Percentiles rank a stretch among this genome's conserved stretches.
Conservation (phyloP, 92 coral and sea anemone genomes). For the Parazoanthus atlanticus region DNA sequence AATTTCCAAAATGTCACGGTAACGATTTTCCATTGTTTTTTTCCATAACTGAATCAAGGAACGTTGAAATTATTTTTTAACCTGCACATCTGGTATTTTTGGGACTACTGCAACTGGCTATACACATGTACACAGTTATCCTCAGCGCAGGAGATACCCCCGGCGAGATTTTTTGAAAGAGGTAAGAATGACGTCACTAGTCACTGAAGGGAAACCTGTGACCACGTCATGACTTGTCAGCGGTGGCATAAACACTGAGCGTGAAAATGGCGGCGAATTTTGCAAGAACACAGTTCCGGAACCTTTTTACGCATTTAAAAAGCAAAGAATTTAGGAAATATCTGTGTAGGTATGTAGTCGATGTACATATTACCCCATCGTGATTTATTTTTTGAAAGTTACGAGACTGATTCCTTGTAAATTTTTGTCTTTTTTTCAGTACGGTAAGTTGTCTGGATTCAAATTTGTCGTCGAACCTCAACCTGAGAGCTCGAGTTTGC, state of each 20-base stretch:
- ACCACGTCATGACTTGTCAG: slow-evolving; percentile 32
- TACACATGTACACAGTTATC: no score
- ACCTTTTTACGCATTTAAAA: slow-evolving; percentile 69
- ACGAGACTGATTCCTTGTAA: neutral
- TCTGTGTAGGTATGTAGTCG: slow-evolving; percentile 81
- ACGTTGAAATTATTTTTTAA: no score
- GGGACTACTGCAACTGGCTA: no score
- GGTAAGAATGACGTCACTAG: neutral
- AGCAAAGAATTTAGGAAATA: slow-evolving; percentile 95
- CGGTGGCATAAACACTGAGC: neutral
- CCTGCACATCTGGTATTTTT: no score
- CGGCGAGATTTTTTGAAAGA: neutral
- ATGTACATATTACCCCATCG: neutral
- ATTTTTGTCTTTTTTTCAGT: slow-evolving; percentile 69
- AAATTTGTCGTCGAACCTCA: neutral
- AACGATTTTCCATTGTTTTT: no score
- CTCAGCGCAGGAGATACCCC: no score
- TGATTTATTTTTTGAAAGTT: neutral
- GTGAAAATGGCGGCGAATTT: slow-evolving; percentile 83
- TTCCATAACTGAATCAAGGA: no score
- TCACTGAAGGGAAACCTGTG: neutral
- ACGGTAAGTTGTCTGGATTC: slow-evolving; percentile 82
- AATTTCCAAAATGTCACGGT: no score
- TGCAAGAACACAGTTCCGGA: slow-evolving; percentile 57
- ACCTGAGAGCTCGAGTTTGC: neutral